A percentile compares a stretch with the other conserved stretches of the same genome.
Evolutionary conservation across 2,113 vertebrate genomes (phyloP).

Genomic region (Polyodon spathula): DNA sequence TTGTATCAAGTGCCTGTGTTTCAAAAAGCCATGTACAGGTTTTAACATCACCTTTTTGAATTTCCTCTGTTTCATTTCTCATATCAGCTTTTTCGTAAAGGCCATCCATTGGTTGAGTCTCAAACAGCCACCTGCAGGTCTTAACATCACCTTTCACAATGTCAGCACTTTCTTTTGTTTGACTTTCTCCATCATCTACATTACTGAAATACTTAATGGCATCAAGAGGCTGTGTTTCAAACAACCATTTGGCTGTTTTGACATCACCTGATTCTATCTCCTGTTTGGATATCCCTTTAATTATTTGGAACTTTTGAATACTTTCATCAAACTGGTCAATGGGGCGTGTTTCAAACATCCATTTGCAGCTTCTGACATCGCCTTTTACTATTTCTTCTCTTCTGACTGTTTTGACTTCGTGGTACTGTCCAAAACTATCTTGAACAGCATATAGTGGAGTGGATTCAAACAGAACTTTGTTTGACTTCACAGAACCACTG

Average conservation of each 20-base stretch:
- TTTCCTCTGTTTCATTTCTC: constrained; percentile 47
- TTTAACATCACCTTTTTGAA: constrained; percentile 76
- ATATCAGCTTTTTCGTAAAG: constrained; percentile 68
- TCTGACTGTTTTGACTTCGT: constrained; percentile 76
- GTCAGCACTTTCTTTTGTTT: constrained; percentile 41
- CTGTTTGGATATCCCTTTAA: constrained; percentile 80
- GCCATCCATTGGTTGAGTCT: constrained; percentile 79
- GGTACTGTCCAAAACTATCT: constrained; percentile 75
- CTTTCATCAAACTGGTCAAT: constrained; percentile 82
- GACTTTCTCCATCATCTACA: constrained; percentile 61
- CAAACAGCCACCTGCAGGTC: constrained; percentile 84
- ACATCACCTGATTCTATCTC: constrained; percentile 81
- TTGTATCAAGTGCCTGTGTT: constrained; percentile 70
- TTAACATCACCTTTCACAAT: constrained; percentile 77
- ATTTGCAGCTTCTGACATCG: constrained; percentile 75
- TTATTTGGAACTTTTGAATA: constrained; percentile 70
- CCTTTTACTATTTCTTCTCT: constrained; percentile 82
- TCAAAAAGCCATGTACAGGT: constrained; percentile 84
- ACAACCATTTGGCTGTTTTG: constrained; percentile 85
- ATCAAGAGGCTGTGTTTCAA: constrained; percentile 87
- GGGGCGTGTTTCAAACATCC: constrained; percentile 88
- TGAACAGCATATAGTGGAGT: constrained; percentile 74
- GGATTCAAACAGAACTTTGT: constrained; percentile 78
- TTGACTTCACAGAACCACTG: constrained; percentile 69
- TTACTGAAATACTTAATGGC: constrained; percentile 76